phyloP scores from a whole-genome alignment of 1,140 invertebrate species.

The Drosophila novamexicana region DNA sequence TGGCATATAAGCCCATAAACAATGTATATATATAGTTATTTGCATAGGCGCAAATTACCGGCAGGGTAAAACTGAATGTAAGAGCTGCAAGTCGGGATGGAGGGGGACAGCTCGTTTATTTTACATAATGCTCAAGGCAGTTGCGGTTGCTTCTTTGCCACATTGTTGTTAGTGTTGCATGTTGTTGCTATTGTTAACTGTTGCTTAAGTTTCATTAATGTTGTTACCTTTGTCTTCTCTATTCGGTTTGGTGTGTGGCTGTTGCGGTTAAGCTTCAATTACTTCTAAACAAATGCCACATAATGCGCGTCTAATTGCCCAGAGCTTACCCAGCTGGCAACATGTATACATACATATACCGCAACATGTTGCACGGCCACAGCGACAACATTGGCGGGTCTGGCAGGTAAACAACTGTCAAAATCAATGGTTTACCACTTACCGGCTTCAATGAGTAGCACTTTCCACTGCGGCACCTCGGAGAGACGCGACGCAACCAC shows the following conservation, averaged over 20 bases:
- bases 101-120: conserved; percentile 53
- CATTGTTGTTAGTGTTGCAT: conserved; percentile 44
- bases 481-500: conserved; percentile 92
- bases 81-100: not conserved
- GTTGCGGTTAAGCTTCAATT: conserved; percentile 78
- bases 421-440: conserved; percentile 64
- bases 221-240: conserved; percentile 37
- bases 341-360: conserved; percentile 15
- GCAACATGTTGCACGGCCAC: conserved; percentile 59
- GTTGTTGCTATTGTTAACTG: conserved; percentile 69
- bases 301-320: conserved; percentile 75
- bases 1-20: conserved; percentile 29
- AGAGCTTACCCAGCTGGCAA: conserved; percentile 34
- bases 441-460: conserved; percentile 93
- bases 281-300: conserved; percentile 81
- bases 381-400: conserved; percentile 10
- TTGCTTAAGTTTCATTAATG: conserved; percentile 64
- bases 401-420: conserved; percentile 20
- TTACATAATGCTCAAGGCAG: conserved; percentile 75
- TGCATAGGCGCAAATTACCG: conserved; percentile 58
- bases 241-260: conserved; percentile 17
- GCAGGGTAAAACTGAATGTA: conserved; percentile 8
- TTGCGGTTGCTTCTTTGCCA: conserved; percentile 71
- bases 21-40: conserved; percentile 52
- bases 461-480: conserved; percentile 91